Evolutionary conservation across 2,888 invertebrate species (phyloP), one percentile per base, ranked within the genome.

Genomic region (Rapana venosa): DNA sequence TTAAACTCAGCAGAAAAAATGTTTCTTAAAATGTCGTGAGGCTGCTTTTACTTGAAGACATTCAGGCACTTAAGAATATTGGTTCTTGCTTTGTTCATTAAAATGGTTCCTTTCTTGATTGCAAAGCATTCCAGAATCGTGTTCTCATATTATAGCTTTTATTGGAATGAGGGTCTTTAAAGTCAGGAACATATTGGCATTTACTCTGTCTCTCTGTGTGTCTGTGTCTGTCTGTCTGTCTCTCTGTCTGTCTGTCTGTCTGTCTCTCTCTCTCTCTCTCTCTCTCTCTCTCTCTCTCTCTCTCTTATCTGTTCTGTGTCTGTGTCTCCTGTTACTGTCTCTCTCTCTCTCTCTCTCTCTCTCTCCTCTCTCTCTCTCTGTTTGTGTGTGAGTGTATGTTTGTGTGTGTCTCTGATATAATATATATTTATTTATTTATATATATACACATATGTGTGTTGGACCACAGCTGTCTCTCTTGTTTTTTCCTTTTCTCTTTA

Each of bases 211-310:
- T 30, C 11, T 79, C 32, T 17, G 13, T 77, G 8, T 32, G 13
- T 79, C 32, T 77, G 2, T 79, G 11, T 79, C 11, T 35, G 11
- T 79, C 5, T 79, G 47, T 74, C 36, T 74, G 26, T 74, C 11
- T 88, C 47, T 88, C 36, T 88, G 26, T 88, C 36, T 87, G 47
- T 77, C 36, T 81, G 17, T 88, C 15, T 88, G 61, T 88, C 30
- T 88, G 61, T 88, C 15, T 81, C 83, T 87, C 35, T 70, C n/a
- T 87, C n/a, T 74, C 36, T 36, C 32, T 32, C 35, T 83, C 32
- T 61, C n/a, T 77, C 70, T 77, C 74, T 77, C 88, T 47, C 47
- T 36, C 74, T 77, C 74, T 36, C 47, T 70, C 87, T 87, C 66
- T 87, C 35, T 88, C 77, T 88, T 26, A 77, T 26, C 77, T 26